phyloP scores from a whole-genome alignment of 2,888 invertebrate genomes.

The Eristalinus sepulchralis region DNA sequence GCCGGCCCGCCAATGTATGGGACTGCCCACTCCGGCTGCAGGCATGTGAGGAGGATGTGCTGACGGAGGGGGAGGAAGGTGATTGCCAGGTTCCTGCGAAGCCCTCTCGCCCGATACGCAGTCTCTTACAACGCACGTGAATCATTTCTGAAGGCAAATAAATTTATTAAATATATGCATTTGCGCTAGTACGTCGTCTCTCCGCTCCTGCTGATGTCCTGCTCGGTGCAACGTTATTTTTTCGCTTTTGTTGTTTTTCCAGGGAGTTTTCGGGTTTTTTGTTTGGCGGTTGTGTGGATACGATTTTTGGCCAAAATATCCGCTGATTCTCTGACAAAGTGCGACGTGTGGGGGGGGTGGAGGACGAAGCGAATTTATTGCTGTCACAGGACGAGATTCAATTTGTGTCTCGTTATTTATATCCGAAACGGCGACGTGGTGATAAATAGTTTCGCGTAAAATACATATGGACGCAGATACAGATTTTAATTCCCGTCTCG shows the following conservation, averaged over 20 bases:
- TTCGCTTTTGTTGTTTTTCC: not conserved
- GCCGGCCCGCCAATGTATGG: not conserved
- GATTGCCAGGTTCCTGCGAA: slow-evolving; percentile 63
- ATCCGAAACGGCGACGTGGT: slow-evolving; percentile 59
- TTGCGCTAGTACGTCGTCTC: slow-evolving; percentile 46
- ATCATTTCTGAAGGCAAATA: slow-evolving; percentile 71
- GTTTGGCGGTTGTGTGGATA: slow-evolving; percentile 26
- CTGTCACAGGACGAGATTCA: slow-evolving; percentile 70
- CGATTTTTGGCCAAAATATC: slow-evolving; percentile 42
- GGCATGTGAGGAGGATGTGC: not conserved
- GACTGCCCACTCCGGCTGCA: not conserved
- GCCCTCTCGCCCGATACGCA: slow-evolving; percentile 59
- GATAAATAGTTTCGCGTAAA: slow-evolving; percentile 62
- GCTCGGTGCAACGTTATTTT: slow-evolving; percentile 19
- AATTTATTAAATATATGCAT: slow-evolving; percentile 68
- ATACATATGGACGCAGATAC: not conserved
- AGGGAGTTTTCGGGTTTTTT: slow-evolving; percentile 1
- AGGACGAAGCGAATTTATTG: slow-evolving; percentile 62
- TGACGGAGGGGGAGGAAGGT: slow-evolving; percentile 28
- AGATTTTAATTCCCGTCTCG: not conserved
- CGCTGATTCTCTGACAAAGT: slow-evolving; percentile 1
- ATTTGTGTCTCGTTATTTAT: slow-evolving; percentile 71
- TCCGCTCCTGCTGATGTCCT: slow-evolving; percentile 40
- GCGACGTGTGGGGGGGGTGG: not conserved
- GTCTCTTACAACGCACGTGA: slow-evolving; percentile 66